Evolutionary conservation across 2,888 invertebrate species (phyloP).

Genomic region (Cryptophagus acutangulus): DNA sequence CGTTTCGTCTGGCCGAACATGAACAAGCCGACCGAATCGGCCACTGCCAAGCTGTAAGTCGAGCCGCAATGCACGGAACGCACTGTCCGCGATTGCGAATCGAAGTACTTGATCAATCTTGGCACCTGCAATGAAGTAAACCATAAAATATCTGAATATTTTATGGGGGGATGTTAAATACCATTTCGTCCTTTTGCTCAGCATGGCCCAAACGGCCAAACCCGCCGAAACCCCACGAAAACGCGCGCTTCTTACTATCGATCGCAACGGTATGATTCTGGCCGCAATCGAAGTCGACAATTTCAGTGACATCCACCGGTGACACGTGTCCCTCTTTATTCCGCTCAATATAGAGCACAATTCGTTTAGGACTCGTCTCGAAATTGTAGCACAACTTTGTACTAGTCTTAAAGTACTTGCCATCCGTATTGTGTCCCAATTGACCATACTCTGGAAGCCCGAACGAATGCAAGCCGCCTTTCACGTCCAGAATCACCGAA

Average conservation of each 20-base stretch:
- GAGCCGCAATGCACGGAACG: constrained; percentile 79
- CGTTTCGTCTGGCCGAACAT: constrained; percentile 90
- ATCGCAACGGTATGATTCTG: constrained; percentile 87
- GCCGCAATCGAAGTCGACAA: constrained; percentile 87
- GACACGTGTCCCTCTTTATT: constrained; percentile 78
- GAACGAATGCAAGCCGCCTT: constrained; percentile 84
- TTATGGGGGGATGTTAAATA: constrained; percentile 51
- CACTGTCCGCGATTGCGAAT: constrained; percentile 77
- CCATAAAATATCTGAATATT: background rate
- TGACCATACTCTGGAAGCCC: constrained; percentile 93
- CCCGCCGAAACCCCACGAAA: constrained; percentile 94
- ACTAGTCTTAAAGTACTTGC: constrained; percentile 87
- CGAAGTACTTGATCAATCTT: constrained; percentile 83
- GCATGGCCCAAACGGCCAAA: constrained; percentile 91
- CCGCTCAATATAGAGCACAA: constrained; percentile 83
- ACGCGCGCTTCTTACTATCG: constrained; percentile 83
- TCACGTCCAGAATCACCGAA: constrained; percentile 83
- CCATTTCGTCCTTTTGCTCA: constrained; percentile 87
- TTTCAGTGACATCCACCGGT: constrained; percentile 79
- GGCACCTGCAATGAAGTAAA: constrained; percentile 46
- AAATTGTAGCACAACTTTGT: constrained; percentile 84
- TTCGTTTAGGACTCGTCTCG: constrained; percentile 78
- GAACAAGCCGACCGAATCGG: constrained; percentile 69
- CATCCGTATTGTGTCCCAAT: constrained; percentile 90
- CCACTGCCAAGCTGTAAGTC: constrained; percentile 80